Evolutionary conservation across 2,797 vertebrate species (phyloP).

Genomic region (Mormyrus proboscirostris): DNA sequence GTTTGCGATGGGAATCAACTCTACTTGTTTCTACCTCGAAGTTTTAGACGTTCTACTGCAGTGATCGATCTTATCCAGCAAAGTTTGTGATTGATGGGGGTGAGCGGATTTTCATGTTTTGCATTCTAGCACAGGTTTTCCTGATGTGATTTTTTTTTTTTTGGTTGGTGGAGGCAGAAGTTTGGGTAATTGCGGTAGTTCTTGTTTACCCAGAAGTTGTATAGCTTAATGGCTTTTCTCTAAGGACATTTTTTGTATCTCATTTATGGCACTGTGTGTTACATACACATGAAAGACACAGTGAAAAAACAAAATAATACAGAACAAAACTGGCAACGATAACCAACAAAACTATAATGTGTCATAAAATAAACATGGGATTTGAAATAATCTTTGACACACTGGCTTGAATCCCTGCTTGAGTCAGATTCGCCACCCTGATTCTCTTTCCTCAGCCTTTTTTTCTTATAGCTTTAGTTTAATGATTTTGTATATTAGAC

Average conservation of each 20-base stretch:
- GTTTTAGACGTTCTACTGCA: background rate
- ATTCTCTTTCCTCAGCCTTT: background rate
- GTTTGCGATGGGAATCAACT: background rate
- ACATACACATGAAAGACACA: background rate
- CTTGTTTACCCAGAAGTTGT: background rate
- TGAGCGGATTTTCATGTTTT: background rate
- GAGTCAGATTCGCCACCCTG: background rate
- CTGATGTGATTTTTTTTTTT: background rate
- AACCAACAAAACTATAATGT: background rate
- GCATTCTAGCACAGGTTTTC: background rate
- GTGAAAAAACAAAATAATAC: background rate
- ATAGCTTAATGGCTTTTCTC: background rate
- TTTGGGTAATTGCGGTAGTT: background rate
- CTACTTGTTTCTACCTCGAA: background rate
- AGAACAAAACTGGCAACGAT: background rate
- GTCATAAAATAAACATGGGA: background rate
- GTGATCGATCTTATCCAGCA: background rate
- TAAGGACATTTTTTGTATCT: background rate
- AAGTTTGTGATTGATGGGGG: background rate
- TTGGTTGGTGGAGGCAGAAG: background rate
- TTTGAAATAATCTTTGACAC: background rate
- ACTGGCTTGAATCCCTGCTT: background rate
- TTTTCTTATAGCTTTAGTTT: background rate
- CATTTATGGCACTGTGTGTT: background rate
- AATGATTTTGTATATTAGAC: background rate